Evolutionary conservation across 2,113 vertebrate genomes (phyloP).

Genomic region (Himantopus leucocephalus): DNA sequence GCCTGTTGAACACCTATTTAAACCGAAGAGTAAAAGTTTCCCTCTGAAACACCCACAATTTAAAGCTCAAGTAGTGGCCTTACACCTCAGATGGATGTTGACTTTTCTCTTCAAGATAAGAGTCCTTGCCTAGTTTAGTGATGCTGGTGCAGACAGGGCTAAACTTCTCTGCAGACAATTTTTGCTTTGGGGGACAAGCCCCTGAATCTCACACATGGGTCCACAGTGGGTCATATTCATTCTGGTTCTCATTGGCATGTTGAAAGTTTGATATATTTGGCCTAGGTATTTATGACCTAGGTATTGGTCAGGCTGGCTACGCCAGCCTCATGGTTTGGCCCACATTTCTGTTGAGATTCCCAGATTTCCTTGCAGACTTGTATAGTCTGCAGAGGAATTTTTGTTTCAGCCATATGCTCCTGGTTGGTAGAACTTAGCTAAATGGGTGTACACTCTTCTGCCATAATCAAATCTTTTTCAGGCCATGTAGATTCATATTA

Average conservation of each 20-base stretch:
- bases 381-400: not conserved
- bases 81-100: not conserved
- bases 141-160: not conserved
- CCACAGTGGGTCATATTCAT: not conserved
- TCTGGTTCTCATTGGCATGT: not conserved
- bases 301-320: not conserved
- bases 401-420: not conserved
- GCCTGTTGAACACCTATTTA: not conserved
- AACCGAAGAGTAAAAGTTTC: not conserved
- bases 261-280: not conserved
- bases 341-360: not conserved
- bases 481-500: not conserved
- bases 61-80: not conserved
- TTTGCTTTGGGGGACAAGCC: not conserved
- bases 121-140: not conserved
- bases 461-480: not conserved
- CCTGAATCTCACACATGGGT: not conserved
- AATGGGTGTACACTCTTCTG: accelerated
- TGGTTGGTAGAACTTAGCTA: not conserved
- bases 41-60: not conserved
- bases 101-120: not conserved
- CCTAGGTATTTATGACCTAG: not conserved
- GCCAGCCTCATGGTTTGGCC: not conserved
- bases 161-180: not conserved
- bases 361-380: not conserved